Conservation (phyloP, 2,888 invertebrate genomes). For the Leucozona laternaria region DNA sequence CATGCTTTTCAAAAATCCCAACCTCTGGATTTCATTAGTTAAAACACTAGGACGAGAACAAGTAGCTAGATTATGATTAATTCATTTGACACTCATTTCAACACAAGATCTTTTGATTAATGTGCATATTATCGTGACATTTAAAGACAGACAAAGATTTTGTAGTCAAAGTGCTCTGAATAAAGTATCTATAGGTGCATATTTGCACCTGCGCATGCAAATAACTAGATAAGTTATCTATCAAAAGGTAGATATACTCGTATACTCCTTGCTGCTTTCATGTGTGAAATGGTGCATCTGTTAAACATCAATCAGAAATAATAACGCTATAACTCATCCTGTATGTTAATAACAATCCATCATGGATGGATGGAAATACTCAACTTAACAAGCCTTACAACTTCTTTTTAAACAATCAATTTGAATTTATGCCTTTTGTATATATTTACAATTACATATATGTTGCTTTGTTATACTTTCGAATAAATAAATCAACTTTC, state of each 20-base stretch:
- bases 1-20: neutral
- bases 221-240: neutral
- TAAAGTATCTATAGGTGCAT: neutral
- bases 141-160: neutral
- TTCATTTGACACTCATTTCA: conserved; percentile 4
- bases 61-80: neutral
- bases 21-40: neutral
- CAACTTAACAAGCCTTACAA: neutral
- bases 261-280: neutral
- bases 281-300: conserved; percentile 5
- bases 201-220: conserved; percentile 3
- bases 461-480: neutral
- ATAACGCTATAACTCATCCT: conserved; percentile 2
- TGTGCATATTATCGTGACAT: neutral
- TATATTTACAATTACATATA: neutral
- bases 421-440: neutral
- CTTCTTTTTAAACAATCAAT: conserved; percentile 9
- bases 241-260: neutral
- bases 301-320: conserved; percentile 27
- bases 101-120: neutral
- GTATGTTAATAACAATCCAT: conserved; percentile 3
- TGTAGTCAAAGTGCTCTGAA: neutral
- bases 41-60: neutral
- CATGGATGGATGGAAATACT: conserved; percentile 2
- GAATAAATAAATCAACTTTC: conserved; percentile 20